Base-by-base conservation (phyloP, 1,140 invertebrate species). In the Eumaeus atala region DNA sequence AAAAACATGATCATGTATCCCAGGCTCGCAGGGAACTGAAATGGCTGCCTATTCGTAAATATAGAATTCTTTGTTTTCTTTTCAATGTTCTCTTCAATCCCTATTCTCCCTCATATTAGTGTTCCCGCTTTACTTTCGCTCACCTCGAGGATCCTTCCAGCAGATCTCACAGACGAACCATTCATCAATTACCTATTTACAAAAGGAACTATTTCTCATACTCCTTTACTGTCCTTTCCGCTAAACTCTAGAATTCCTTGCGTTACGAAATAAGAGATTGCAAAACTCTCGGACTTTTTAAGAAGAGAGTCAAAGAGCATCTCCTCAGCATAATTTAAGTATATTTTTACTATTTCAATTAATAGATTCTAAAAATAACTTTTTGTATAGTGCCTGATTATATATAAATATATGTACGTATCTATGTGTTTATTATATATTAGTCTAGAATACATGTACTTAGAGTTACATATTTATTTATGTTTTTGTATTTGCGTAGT, bases 21-120 rank as follows among this genome's bases (percentile, higher is more conserved):
- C 37, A 38, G 37, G 37, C 37, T 38, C 37, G 37, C 37, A 38
- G 8, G 37, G 37, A 38, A 38, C 9, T 38, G 37, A 38, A 38
- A 12, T 38, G 37, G 37, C 37, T 38, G 12, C 37, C 37, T 12
- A 38, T 38, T 4, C 37, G 37, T 12, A 1, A n/a, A 9, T 9
- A 9, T 38, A 38, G 37, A 38, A 38, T 38, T 9, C 37, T 38
- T 38, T 38, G 37, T 38, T 38, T 38, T 9, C 37, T 38, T 9
- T 28, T 28, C 21, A 28, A 28, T 6, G 21, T 28, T 28, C 21
- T 28, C 21, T 28, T 28, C 21, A 28, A 38, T 38, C 37, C 37
- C 12, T 38, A 3, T n/a, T 38, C 37, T 12, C 8, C 37, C 9
- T 38, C 37, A 2, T 38, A 38, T 38, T 38, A 4, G 9, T 9